Percentiles rank a stretch among this genome's conserved stretches.
Evolutionary conservation across 2,797 vertebrate genomes (phyloP).

Genomic region (Artibeus jamaicensis): DNA sequence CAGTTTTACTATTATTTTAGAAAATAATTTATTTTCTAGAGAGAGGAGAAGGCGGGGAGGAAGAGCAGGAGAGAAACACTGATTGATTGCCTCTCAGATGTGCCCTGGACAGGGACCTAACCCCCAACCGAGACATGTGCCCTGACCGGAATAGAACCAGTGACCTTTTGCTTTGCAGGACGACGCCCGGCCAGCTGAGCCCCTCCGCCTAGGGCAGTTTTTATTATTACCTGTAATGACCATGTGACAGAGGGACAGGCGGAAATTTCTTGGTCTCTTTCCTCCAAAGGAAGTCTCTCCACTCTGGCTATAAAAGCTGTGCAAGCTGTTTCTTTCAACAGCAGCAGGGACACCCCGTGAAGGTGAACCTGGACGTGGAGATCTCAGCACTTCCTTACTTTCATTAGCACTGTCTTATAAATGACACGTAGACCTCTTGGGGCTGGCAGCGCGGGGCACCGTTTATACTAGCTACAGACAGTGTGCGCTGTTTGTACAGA

Average conservation of each 20-base stretch:
- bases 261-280: background rate
- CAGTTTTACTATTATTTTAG: background rate
- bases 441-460: background rate
- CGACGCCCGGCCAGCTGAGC: too few relatives aligned
- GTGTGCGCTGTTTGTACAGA: background rate
- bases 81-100: too few relatives aligned
- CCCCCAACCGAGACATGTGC: too few relatives aligned
- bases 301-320: background rate
- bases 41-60: too few relatives aligned
- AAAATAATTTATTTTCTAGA: too few relatives aligned
- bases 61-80: too few relatives aligned
- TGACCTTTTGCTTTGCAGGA: background rate
- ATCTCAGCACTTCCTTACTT: background rate
- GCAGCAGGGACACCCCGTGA: background rate
- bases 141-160: background rate
- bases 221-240: background rate
- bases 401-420: background rate
- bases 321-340: background rate
- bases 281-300: background rate
- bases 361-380: background rate
- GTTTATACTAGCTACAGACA: background rate
- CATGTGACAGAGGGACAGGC: background rate
- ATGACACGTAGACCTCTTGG: background rate
- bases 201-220: background rate
- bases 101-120: too few relatives aligned